Evolutionary conservation across 2,797 vertebrate genomes (phyloP).

Genomic region (Orestias chungarensis): DNA sequence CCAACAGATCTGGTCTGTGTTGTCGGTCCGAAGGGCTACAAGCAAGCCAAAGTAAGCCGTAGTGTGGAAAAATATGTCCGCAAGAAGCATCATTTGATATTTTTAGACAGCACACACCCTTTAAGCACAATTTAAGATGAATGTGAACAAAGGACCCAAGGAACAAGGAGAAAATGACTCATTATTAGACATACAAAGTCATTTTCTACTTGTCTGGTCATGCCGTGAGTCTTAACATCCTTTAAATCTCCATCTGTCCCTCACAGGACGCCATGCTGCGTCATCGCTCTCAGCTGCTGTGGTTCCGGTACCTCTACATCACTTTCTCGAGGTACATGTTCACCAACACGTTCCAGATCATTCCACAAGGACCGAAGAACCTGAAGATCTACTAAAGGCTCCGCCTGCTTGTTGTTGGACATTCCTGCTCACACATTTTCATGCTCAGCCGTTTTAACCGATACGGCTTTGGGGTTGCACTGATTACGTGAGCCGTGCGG

Average conservation of each 20-base stretch:
- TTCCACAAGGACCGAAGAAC: constrained; percentile 72
- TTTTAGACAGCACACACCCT: constrained; percentile 15
- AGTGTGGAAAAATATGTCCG: constrained; percentile 22
- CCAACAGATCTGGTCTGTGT: constrained; percentile 79
- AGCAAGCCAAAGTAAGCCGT: constrained; percentile 85
- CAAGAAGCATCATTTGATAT: constrained; percentile 2
- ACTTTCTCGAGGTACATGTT: constrained; percentile 92
- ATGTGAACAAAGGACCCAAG: constrained; percentile 15
- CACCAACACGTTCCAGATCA: constrained; percentile 86
- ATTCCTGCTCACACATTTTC: constrained; percentile 5
- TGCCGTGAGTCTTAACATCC: not conserved
- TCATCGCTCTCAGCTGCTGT: constrained; percentile 90
- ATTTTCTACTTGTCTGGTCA: not conserved
- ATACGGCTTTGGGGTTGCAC: constrained; percentile 1
- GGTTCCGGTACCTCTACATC: constrained; percentile 91
- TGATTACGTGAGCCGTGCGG: not conserved
- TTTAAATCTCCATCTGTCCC: not conserved
- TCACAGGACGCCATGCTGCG: constrained; percentile 90
- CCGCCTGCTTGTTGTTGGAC: constrained; percentile 17
- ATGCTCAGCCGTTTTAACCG: not conserved
- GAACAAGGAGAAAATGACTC: not conserved
- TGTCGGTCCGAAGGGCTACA: constrained; percentile 78
- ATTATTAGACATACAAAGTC: not conserved
- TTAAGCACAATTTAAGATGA: constrained; percentile 6
- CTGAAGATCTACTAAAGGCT: constrained; percentile 76